Base-by-base conservation (phyloP, 2,113 vertebrate species). In the Seriola dumerili region DNA sequence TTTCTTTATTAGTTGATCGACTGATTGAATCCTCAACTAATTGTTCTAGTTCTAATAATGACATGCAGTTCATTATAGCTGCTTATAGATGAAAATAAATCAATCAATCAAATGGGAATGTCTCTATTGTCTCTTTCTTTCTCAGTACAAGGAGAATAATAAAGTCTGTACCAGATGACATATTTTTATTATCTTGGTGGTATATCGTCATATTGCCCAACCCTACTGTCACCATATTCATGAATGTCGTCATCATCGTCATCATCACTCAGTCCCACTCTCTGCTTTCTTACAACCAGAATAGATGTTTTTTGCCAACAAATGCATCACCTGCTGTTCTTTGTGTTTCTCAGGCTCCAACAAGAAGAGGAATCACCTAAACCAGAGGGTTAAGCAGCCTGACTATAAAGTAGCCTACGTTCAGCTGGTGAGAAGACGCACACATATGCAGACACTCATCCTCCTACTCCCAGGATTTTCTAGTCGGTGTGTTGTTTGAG, bases 361-460 rank as follows among this genome's bases (percentile, higher is more conserved):
- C 88, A 97, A 96, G 90, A 97, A 95, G 93, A 96, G 96, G 72
- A 97, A 99, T 83, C 95, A 97, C 84, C 95, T 94, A 68, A 96
- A 97, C 76, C 96, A 96, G 88, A 95, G 93, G 32, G 93, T 98
- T 72, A 99, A 99, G 94, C 91, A 91, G 66, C 97, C 98, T 0
- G 98, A 99, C 92, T 98, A 96, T 92, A 99, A 99, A 94, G 97
- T 99, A 0, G 98, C 98, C 25, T 99, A 99, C 4, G 95, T 99
- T 84, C 98, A 99, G 91, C 92, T 99, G 97, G 98, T 99, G 91
- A 98, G 98, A 93, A 77, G 61, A 65, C 68, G 52, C 55, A 65
- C 64, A 48, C 54, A 59, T 69, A 57, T 57, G 36, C 50, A 68
- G 46, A 40, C 80, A 70, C 50, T 8, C 59, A 66, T 34, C 10